Conservation (phyloP, 2,113 vertebrate species). For the Varanus komodoensis region DNA sequence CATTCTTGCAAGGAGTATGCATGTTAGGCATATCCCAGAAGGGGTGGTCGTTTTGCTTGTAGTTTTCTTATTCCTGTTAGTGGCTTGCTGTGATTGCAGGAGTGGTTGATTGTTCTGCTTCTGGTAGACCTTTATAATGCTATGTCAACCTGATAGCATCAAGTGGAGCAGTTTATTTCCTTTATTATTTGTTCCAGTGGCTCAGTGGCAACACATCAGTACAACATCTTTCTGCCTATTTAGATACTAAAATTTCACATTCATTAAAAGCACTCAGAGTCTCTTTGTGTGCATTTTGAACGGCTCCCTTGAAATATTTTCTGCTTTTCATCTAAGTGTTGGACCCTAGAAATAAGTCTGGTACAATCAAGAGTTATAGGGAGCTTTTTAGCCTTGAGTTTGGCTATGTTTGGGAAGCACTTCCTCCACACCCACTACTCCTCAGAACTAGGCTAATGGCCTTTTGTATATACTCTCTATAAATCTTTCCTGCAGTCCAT, state of each 20-base stretch:
- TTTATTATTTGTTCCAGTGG: not conserved
- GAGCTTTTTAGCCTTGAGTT: no score
- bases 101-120: constrained; percentile 58
- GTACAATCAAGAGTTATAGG: no score
- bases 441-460: no score
- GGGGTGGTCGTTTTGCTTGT: constrained; percentile 39
- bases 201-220: not conserved
- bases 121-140: constrained; percentile 20
- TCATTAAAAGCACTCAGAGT: not conserved
- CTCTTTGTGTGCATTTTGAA: not conserved
- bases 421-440: no score
- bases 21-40: constrained; percentile 44
- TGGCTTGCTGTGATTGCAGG: constrained; percentile 40
- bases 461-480: no score
- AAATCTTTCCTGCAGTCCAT: no score
- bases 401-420: no score
- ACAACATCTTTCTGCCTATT: not conserved
- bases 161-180: constrained; percentile 7
- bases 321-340: not conserved
- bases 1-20: not conserved
- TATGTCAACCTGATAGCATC: constrained; percentile 23
- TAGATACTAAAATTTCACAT: not conserved
- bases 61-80: constrained; percentile 46
- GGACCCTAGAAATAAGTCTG: no score
- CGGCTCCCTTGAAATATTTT: not conserved